Conservation (phyloP, 1,140 invertebrate genomes). For the Calliphora vicina region DNA sequence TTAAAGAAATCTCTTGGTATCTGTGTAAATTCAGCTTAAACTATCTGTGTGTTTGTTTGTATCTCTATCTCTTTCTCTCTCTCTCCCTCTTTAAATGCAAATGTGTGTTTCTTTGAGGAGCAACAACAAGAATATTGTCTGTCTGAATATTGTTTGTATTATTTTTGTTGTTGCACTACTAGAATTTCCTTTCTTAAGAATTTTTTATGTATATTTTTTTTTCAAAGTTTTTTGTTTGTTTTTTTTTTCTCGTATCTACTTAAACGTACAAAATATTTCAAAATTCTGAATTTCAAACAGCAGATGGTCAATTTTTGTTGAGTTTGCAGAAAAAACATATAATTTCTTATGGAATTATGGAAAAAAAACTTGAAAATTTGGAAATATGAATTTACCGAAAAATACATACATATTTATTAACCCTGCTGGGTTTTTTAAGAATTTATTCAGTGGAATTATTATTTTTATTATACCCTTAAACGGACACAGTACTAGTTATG, state of each 20-base stretch:
- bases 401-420: not conserved
- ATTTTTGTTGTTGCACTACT: not conserved
- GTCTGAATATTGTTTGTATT: not conserved
- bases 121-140: not conserved
- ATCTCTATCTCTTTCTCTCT: not conserved
- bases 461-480: no score
- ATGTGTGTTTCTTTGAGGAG: not conserved
- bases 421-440: no score
- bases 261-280: not conserved
- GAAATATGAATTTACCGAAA: not conserved
- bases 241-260: not conserved
- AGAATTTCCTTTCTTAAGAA: constrained; percentile 23
- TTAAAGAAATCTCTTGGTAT: not conserved
- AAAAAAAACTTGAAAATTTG: not conserved
- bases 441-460: no score
- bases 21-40: not conserved
- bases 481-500: no score
- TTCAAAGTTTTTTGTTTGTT: not conserved
- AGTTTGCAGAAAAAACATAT: not conserved
- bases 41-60: not conserved
- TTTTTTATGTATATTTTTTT: not conserved
- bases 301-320: constrained; percentile 22
- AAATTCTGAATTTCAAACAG: constrained; percentile 17
- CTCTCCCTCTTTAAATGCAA: not conserved
- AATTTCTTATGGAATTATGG: not conserved